A percentile compares a stretch with the other conserved stretches of the same genome.
phyloP scores from a whole-genome alignment of 2,797 vertebrate genomes.

The Tangara arthus region DNA sequence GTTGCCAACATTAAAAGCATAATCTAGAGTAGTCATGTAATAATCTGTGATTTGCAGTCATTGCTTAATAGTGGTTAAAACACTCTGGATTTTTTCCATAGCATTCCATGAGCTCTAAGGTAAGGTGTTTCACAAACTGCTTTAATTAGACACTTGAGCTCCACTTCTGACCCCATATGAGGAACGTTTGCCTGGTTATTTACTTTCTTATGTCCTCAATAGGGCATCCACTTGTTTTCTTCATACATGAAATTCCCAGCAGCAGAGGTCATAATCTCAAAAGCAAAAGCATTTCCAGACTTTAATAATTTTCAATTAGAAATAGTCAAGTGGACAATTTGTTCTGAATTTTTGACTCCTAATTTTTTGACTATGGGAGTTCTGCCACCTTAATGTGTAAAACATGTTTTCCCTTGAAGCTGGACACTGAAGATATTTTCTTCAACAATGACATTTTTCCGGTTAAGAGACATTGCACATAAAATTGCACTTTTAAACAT shows the following conservation, averaged over 20 bases:
- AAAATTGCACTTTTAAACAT: not conserved
- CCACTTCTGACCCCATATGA: not conserved
- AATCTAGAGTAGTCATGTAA: not conserved
- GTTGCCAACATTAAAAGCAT: not conserved
- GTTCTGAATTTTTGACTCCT: not conserved
- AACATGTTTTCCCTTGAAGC: not conserved
- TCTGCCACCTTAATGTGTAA: not conserved
- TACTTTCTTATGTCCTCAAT: not conserved
- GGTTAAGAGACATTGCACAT: not conserved
- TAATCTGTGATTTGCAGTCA: not conserved
- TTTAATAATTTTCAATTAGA: not conserved
- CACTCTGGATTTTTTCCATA: not conserved
- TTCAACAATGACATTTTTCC: not conserved
- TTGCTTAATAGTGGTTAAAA: not conserved
- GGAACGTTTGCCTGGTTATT: not conserved
- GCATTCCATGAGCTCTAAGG: not conserved
- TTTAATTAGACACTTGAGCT: slow-evolving; percentile 17
- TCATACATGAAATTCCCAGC: not conserved
- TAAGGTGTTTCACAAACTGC: not conserved
- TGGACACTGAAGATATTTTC: not conserved
- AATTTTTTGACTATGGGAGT: not conserved
- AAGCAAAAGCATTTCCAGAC: slow-evolving; percentile 13
- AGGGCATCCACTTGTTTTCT: not conserved
- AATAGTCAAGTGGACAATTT: not conserved
- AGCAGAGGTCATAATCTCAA: not conserved